Percentiles rank a stretch among this genome's conserved stretches.
Conservation (phyloP, 2,888 invertebrate species). For the Cephus spinipes region DNA sequence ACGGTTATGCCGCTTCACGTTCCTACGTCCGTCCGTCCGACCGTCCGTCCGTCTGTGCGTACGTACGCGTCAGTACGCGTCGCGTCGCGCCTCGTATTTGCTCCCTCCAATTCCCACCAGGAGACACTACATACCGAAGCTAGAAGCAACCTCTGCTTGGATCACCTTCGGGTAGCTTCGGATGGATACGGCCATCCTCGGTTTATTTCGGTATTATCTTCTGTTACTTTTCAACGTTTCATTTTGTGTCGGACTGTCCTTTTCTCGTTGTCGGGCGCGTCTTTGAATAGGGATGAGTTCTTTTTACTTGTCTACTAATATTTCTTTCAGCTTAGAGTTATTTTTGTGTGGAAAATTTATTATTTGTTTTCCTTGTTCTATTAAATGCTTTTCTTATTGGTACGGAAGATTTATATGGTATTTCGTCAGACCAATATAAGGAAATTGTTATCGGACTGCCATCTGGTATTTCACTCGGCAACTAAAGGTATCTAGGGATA, state of each 20-base stretch:
- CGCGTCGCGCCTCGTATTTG: neutral
- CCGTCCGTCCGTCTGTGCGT: neutral
- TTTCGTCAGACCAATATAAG: neutral
- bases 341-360: neutral
- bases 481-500: neutral
- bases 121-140: neutral
- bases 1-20: constrained; percentile 1
- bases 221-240: neutral
- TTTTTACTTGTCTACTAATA: neutral
- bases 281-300: neutral
- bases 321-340: neutral
- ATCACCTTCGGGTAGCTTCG: neutral
- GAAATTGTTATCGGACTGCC: neutral
- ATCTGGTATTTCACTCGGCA: neutral
- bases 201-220: neutral
- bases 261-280: neutral
- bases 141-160: neutral
- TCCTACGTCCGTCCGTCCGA: neutral
- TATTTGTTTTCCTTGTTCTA: neutral
- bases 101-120: neutral
- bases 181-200: neutral
- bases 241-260: neutral
- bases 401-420: neutral
- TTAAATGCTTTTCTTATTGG: neutral
- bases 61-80: neutral